Evolutionary conservation across 2,888 invertebrate genomes (phyloP).

Genomic region (Halictus ligatus): DNA sequence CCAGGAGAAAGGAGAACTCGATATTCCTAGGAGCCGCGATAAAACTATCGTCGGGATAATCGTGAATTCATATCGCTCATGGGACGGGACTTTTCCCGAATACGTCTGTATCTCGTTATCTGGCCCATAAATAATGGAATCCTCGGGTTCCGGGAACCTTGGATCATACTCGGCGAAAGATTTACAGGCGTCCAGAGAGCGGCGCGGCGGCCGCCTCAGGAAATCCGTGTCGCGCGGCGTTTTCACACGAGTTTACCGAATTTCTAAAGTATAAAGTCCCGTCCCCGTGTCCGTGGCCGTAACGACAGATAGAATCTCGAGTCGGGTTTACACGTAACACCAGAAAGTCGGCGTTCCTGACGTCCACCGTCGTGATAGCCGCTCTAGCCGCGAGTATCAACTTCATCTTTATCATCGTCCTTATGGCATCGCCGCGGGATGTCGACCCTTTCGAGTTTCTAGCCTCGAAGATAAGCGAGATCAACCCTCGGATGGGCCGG

Average conservation of each 20-base stretch:
- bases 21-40: not conserved
- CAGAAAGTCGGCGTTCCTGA: conserved; percentile 65
- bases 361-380: conserved; percentile 29
- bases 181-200: not conserved
- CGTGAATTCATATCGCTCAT: not conserved
- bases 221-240: conserved; percentile 3
- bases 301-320: conserved; percentile 67
- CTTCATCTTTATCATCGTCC: conserved; percentile 75
- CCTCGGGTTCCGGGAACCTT: not conserved
- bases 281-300: conserved; percentile 44
- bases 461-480: conserved; percentile 50
- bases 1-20: not conserved
- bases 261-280: conserved; percentile 61
- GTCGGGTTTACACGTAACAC: conserved; percentile 65
- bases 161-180: conserved; percentile 11
- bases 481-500: conserved; percentile 4
- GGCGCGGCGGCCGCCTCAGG: not conserved
- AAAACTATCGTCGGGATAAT: not conserved
- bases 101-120: conserved; percentile 3
- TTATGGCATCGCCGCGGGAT: conserved; percentile 69
- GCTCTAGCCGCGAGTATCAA: conserved; percentile 67
- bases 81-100: not conserved
- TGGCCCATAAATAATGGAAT: conserved; percentile 1
- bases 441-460: conserved; percentile 63
- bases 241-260: conserved; percentile 61